These are phyloP conservation scores for Atractosteus spatula DNA, from an alignment of 2,113 vertebrate species.

Conservation along the genomic window DNA sequence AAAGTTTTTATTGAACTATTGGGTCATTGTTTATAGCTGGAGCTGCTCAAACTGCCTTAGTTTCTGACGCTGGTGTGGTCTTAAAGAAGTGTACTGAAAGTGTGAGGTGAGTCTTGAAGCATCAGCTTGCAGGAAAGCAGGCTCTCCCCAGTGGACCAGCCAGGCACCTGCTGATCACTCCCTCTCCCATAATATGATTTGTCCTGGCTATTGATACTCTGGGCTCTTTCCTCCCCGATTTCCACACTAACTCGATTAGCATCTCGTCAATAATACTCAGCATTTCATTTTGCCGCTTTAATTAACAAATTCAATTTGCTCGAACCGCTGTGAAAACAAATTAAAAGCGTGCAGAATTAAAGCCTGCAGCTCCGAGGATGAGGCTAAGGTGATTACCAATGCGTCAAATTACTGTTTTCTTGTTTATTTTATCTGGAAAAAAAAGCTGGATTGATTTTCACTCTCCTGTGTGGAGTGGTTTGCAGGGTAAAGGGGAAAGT, in stretches of 20 bases:
- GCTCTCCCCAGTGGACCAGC: slow-evolving; percentile 63
- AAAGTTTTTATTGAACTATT: too few species aligned
- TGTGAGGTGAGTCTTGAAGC: slow-evolving; percentile 22
- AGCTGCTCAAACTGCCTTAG: too few species aligned
- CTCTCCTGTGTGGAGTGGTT: neutral
- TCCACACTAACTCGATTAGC: slow-evolving; percentile 95
- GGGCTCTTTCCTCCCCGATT: slow-evolving; percentile 74
- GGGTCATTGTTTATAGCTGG: too few species aligned
- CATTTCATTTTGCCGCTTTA: slow-evolving; percentile 99
- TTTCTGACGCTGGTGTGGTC: too few species aligned
- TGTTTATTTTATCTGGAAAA: slow-evolving; percentile 64
- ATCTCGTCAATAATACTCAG: slow-evolving; percentile 99
- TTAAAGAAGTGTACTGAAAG: too few species aligned
- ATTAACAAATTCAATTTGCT: slow-evolving; percentile 99
- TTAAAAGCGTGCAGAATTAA: slow-evolving; percentile 94
- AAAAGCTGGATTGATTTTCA: slow-evolving; percentile 32
- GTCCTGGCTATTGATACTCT: slow-evolving; percentile 83
- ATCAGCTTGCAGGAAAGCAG: slow-evolving; percentile 57
- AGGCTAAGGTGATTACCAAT: slow-evolving; percentile 83
- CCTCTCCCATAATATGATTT: slow-evolving; percentile 87
- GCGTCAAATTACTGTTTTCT: slow-evolving; percentile 63
- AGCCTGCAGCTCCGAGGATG: slow-evolving; percentile 78
- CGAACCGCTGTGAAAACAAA: slow-evolving; percentile 98
- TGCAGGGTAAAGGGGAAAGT: neutral
- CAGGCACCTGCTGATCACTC: slow-evolving; percentile 65